These are phyloP conservation scores for Lasioglossum marginatum DNA, from an alignment of 2,888 invertebrate genomes.

Conservation along the genomic window DNA sequence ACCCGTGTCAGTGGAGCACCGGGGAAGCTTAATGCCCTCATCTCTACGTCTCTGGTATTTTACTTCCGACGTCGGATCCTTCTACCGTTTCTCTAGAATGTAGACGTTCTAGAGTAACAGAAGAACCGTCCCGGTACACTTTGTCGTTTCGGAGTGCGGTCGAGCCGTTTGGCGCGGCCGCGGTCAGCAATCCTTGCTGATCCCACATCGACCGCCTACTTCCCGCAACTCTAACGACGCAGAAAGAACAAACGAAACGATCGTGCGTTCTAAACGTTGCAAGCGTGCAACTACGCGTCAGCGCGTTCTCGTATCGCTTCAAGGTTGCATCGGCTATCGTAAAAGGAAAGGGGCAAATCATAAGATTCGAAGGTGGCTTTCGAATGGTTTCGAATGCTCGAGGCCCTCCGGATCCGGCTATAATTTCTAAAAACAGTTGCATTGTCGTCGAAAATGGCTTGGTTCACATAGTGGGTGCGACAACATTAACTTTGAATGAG, in stretches of 20 bases:
- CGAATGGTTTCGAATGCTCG: constrained; percentile 36
- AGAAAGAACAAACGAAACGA: not conserved
- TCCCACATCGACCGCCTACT: not conserved
- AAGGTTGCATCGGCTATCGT: constrained; percentile 24
- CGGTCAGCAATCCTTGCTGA: not conserved
- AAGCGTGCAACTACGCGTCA: not conserved
- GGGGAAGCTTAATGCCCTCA: constrained; percentile 30
- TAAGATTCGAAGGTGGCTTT: constrained; percentile 20
- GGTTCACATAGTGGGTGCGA: not conserved
- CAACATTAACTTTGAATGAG: not conserved
- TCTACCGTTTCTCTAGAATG: not conserved
- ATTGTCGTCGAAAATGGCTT: not conserved
- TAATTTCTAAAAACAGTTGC: not conserved
- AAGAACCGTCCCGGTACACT: not conserved
- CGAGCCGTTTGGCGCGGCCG: not conserved
- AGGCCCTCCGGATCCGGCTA: no score
- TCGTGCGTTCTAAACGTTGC: not conserved
- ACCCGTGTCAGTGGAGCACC: constrained; percentile 27
- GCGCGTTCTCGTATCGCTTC: not conserved
- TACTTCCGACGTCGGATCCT: constrained; percentile 9
- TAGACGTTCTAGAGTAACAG: not conserved
- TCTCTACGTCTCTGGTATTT: constrained; percentile 21
- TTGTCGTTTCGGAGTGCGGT: not conserved
- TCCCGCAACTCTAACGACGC: not conserved
- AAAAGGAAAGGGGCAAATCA: constrained; percentile 34